A percentile compares a stretch with the other conserved stretches of the same genome.
Evolutionary conservation across 2,888 invertebrate genomes (phyloP).

Genomic region (Arge pagana): DNA sequence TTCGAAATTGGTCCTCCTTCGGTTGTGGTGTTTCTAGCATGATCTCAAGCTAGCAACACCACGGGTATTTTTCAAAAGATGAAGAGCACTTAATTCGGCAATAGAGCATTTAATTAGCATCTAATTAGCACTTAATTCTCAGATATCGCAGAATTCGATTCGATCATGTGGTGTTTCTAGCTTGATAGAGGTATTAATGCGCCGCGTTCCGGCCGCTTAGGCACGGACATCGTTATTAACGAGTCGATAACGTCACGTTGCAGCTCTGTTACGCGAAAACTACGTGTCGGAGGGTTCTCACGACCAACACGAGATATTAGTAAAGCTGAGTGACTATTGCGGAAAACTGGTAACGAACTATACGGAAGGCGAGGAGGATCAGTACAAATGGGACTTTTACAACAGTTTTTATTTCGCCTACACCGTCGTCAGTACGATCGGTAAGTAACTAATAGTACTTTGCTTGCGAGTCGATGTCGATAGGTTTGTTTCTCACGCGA

Average conservation of each 20-base stretch:
- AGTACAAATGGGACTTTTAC: slow-evolving; percentile 84
- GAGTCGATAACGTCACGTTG: slow-evolving; percentile 46
- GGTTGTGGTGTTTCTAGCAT: too few species aligned
- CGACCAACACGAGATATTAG: slow-evolving; percentile 64
- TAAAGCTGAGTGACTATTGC: slow-evolving; percentile 72
- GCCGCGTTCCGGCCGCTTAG: too few species aligned
- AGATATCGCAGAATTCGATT: too few species aligned
- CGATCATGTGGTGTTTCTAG: too few species aligned
- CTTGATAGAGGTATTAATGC: too few species aligned
- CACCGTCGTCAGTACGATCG: slow-evolving; percentile 90
- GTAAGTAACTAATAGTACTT: slow-evolving; percentile 59
- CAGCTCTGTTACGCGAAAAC: slow-evolving; percentile 67
- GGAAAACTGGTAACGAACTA: slow-evolving; percentile 73
- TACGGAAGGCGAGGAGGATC: slow-evolving; percentile 66
- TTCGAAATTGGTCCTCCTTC: too few species aligned
- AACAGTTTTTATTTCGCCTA: slow-evolving; percentile 91
- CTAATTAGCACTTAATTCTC: too few species aligned
- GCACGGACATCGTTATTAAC: too few species aligned
- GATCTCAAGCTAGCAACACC: too few species aligned
- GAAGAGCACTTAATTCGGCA: too few species aligned
- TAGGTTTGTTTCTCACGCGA: not conserved
- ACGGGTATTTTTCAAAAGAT: too few species aligned
- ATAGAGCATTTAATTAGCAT: too few species aligned
- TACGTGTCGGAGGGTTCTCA: slow-evolving; percentile 63
- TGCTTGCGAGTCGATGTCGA: not conserved